A percentile compares a stretch with the other conserved stretches of the same genome.
Conservation (phyloP, 2,113 vertebrate genomes). For the Equus quagga region DNA sequence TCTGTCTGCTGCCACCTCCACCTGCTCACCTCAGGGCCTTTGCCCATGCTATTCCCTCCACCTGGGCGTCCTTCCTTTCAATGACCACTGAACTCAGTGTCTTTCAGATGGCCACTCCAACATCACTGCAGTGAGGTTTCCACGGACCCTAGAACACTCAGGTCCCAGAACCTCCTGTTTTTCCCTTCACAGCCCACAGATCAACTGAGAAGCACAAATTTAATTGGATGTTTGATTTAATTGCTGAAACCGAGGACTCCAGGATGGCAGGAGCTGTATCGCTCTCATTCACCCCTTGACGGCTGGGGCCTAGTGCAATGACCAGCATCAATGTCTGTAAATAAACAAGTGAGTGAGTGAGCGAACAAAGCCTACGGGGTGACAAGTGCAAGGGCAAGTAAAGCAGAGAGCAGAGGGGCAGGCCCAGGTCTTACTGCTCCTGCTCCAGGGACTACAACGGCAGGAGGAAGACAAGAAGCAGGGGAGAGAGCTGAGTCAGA, state of each 20-base stretch:
- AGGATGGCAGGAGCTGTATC: not conserved
- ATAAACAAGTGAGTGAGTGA: not conserved
- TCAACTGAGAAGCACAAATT: not conserved
- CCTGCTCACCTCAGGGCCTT: not conserved
- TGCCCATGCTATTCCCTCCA: not conserved
- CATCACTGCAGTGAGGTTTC: not conserved
- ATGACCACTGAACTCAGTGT: not conserved
- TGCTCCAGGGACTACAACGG: not conserved
- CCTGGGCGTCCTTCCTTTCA: not conserved
- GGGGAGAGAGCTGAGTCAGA: not conserved
- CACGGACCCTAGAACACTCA: not conserved
- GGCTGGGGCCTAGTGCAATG: not conserved
- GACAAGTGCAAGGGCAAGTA: not conserved
- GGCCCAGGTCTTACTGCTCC: not conserved
- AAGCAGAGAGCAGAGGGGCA: not conserved
- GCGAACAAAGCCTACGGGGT: not conserved
- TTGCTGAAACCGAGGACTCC: not conserved
- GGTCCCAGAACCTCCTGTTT: not conserved
- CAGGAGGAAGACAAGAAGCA: not conserved
- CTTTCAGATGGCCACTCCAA: not conserved
- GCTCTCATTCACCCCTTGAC: rapidly evolving
- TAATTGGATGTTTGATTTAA: not conserved
- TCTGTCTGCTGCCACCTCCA: too few relatives aligned
- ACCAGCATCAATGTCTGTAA: not conserved
- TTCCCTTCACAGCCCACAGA: not conserved